Evolutionary conservation across 92 coral and sea anemone genomes (phyloP), one percentile per base, ranked within the genome.

Genomic region (Heteractis magnifica): DNA sequence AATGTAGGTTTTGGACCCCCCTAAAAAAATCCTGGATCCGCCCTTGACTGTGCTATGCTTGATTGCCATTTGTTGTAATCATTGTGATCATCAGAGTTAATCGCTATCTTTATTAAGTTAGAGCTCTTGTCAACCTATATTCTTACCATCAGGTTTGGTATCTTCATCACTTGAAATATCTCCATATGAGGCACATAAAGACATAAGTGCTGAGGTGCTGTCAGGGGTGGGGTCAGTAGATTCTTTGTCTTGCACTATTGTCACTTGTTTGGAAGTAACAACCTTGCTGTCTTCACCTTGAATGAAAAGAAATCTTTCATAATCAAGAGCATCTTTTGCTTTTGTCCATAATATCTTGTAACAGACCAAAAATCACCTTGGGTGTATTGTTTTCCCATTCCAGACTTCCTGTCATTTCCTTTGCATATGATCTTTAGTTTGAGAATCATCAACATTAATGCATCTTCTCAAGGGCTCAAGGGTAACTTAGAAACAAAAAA

Each of bases 141-240:
- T 78, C 83, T 83, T 75, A 83, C 82, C 81, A 76, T 34, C 64
- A 0, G 59, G 80, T 52, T 10, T 56, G 76, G 65, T 85, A 50
- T 87, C 90, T 72, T 92, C 95, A 52, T 92, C 95, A 87, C 93
- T 89, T 49, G 93, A 90, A 49, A 81, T 87, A 51, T 87, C 86
- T 8, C 84, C 84, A 86, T 92, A 92, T 11, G 86, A 86, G 0
- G 90, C 76, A 85, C 88, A 86, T 56, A 92, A 88, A 76, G 91
- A 59, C 44, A 71, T 75, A 23, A 92, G 89, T 65, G 87, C 92
- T 5, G 87, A 85, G 10, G 56, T 51, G 13, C 51, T 12, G 73
- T 80, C 56, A 86, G 81, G 62, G 68, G 85, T 18, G 84, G 72
- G 23, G 19, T 65, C 14, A 12, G 75, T 86, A 49, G 10, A 14